Percentiles rank a stretch among this genome's conserved stretches.
Evolutionary conservation across 2,113 vertebrate genomes (phyloP).

Genomic region (Toxostoma redivivum): DNA sequence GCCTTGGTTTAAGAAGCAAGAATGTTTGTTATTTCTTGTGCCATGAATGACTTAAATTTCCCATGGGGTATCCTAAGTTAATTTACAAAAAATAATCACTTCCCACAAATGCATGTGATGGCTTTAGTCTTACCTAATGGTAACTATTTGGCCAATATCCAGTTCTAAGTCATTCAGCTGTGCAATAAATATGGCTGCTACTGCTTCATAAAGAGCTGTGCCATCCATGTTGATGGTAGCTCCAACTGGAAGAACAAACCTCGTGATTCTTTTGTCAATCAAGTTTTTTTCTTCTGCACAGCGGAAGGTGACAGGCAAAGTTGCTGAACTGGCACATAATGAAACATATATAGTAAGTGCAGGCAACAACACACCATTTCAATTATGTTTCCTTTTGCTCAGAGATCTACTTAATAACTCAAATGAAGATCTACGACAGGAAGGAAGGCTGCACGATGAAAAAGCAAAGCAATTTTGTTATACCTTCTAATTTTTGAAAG

Average conservation of each 20-base stretch:
- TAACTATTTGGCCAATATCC: slow-evolving; percentile 89
- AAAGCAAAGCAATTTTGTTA: not conserved
- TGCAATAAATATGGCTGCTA: slow-evolving; percentile 95
- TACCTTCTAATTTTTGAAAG: not conserved
- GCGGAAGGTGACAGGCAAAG: slow-evolving; percentile 95
- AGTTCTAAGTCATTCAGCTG: slow-evolving; percentile 88
- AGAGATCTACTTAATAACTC: not conserved
- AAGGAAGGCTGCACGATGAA: not conserved
- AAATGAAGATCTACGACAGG: not conserved
- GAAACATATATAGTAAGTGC: not conserved
- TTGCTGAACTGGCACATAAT: slow-evolving; percentile 84
- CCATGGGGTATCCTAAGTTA: not conserved
- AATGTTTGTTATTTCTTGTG: not conserved
- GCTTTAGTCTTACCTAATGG: slow-evolving; percentile 83
- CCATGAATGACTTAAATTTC: not conserved
- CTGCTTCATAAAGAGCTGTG: slow-evolving; percentile 94
- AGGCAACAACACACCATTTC: not conserved
- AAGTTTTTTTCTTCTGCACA: slow-evolving; percentile 93
- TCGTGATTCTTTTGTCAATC: slow-evolving; percentile 94
- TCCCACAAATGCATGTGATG: not conserved
- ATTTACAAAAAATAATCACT: not conserved
- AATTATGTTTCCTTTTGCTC: not conserved
- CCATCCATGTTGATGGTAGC: slow-evolving; percentile 99
- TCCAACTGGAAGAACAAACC: slow-evolving; percentile 93
- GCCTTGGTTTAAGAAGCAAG: not conserved